Conservation (phyloP, 2,888 invertebrate genomes). For the Meliscaeva auricollis region DNA sequence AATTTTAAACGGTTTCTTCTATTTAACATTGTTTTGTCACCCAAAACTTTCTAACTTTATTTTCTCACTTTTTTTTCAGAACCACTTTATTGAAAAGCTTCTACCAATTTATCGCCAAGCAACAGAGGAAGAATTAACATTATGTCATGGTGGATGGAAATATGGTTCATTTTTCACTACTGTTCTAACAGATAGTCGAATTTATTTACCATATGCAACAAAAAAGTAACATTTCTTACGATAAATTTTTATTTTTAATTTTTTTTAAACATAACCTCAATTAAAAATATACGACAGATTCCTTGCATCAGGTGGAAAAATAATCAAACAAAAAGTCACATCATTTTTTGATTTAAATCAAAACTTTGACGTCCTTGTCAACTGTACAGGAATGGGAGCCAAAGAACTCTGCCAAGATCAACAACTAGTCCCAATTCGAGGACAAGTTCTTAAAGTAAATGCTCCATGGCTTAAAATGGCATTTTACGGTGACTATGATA, state of each 20-base stretch:
- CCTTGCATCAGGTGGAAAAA: conserved; percentile 86
- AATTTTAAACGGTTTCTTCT: no score
- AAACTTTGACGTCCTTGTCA: conserved; percentile 90
- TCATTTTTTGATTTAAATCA: conserved; percentile 87
- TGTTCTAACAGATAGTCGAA: conserved; percentile 89
- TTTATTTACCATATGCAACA: conserved; percentile 92
- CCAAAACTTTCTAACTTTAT: no score
- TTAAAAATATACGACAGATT: conserved; percentile 85
- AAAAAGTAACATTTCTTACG: conserved; percentile 85
- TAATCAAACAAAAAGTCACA: conserved; percentile 86
- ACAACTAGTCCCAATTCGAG: conserved; percentile 91
- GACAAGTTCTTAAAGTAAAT: conserved; percentile 91
- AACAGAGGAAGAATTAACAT: conserved; percentile 89
- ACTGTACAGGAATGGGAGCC: conserved; percentile 95
- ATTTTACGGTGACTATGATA: conserved; percentile 93
- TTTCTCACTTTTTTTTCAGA: conserved; percentile 84
- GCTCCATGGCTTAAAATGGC: conserved; percentile 96
- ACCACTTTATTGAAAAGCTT: conserved; percentile 90
- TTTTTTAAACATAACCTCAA: background rate
- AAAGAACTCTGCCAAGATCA: conserved; percentile 90
- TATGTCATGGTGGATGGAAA: conserved; percentile 91
- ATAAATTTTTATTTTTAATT: background rate
- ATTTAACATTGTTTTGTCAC: no score
- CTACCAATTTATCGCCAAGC: conserved; percentile 90
- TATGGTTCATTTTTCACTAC: conserved; percentile 94